A percentile compares a stretch with the other conserved stretches of the same genome.
These are phyloP conservation scores for Carettochelys insculpta DNA, from an alignment of 2,113 vertebrate species.

Conservation along the genomic window DNA sequence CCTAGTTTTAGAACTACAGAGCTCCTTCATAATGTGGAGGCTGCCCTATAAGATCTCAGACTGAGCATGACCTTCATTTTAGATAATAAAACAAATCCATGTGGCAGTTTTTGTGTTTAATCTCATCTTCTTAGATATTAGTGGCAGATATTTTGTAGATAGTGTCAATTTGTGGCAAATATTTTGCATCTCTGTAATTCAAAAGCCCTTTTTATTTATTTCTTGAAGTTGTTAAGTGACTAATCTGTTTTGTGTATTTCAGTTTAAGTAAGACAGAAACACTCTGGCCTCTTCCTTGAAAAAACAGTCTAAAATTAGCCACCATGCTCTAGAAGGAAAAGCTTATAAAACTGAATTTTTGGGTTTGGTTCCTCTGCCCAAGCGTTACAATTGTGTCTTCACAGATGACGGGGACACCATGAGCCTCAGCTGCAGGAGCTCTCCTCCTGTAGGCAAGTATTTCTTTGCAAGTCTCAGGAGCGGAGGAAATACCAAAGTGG, in stretches of 20 bases:
- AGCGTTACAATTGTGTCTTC: not conserved
- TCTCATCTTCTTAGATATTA: not conserved
- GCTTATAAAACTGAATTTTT: not conserved
- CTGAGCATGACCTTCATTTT: not conserved
- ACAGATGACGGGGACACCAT: not conserved
- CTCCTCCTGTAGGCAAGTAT: not conserved
- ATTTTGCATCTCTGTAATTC: not conserved
- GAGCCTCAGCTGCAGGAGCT: not conserved
- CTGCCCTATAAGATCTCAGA: not conserved
- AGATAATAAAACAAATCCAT: conserved; percentile 20
- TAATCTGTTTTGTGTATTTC: too few relatives aligned
- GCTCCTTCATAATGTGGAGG: not conserved
- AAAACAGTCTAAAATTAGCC: not conserved
- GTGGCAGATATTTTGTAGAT: too few relatives aligned
- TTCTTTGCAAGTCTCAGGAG: not conserved
- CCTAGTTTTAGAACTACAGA: not conserved
- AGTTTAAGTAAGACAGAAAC: not conserved
- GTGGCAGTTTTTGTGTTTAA: not conserved
- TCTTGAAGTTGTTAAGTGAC: not conserved
- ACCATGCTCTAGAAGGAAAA: not conserved
- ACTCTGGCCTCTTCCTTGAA: not conserved
- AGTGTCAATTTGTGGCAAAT: too few relatives aligned
- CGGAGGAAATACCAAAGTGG: not conserved
- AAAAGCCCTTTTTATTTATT: not conserved
- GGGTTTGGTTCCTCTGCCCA: not conserved